Evolutionary conservation across 2,888 invertebrate genomes (phyloP).

Genomic region (Nemotelus nigrinus): DNA sequence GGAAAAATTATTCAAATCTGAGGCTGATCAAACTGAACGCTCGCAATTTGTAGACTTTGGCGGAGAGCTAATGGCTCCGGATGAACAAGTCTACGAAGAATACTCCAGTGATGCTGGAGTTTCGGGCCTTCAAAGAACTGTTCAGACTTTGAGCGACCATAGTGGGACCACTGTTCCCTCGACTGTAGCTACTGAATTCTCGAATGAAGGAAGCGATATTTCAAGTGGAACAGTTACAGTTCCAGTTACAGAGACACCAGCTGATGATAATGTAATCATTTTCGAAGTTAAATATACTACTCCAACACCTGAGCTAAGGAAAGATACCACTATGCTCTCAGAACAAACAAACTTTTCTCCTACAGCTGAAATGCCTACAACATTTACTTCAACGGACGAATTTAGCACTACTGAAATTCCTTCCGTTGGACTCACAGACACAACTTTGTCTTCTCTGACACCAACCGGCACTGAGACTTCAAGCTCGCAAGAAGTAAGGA

Average conservation of each 20-base stretch:
- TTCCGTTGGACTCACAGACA: neutral
- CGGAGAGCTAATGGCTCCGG: neutral
- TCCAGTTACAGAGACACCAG: neutral
- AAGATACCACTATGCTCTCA: too few species aligned
- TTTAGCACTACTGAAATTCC: neutral
- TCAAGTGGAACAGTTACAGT: neutral
- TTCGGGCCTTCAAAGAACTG: neutral
- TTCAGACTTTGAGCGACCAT: neutral
- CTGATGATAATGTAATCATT: neutral
- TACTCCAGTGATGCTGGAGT: neutral
- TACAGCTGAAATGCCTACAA: too few species aligned
- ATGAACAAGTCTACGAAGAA: constrained; percentile 6
- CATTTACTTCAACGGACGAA: neutral
- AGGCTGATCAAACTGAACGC: neutral
- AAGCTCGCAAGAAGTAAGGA: constrained; percentile 25
- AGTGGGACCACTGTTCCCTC: neutral
- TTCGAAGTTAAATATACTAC: neutral
- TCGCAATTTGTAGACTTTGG: neutral
- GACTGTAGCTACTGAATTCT: neutral
- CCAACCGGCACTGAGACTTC: neutral
- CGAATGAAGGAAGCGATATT: neutral
- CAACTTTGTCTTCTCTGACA: neutral
- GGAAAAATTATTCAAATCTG: neutral
- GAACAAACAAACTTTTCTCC: too few species aligned
- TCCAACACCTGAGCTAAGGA: too few species aligned